Evolutionary conservation across 2,113 vertebrate genomes (phyloP), one percentile per base, ranked within the genome.

Genomic region (Odontesthes bonariensis): DNA sequence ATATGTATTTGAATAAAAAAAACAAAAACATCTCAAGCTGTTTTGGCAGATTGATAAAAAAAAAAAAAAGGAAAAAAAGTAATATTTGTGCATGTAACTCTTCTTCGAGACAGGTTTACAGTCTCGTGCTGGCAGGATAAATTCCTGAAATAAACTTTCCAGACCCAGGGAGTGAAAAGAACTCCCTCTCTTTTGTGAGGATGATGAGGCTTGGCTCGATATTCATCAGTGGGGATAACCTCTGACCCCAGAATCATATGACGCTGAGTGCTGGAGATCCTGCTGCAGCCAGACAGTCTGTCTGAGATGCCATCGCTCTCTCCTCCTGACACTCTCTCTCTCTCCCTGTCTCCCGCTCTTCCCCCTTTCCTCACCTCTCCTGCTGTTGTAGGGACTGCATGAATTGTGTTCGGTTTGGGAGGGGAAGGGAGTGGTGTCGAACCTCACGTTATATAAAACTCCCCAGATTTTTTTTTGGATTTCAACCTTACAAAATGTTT

Each of bases 271-370:
- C 91, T 87, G 90, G 82, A 92, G 93, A 93, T 94, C 93, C 86
- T n/a, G 81, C 65, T 86, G 94, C 91, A 95, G 94, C 93, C 94
- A 95, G 94, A 93, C 94, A 92, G 94, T 95, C 94, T 95, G 93
- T 91, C 94, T 92, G 88, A 86, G 92, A 92, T 85, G 81, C 86
- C 91, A 90, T 91, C 88, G 71, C 89, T 85, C 49, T 80, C 75
- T 73, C 80, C 40, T 70, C 52, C 77, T 51, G 53, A 82, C 85
- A 75, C 85, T 84, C 83, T 71, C 59, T 71, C 59, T 82, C 72
- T 59, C 77, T 81, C 70, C 68, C 71, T 57, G 63, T 44, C 20
- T 83, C 73, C 71, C 67, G 58, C 49, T 71, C 72, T 68, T 67
- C 65, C 77, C 74, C 76, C 73, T 77, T 40, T 56, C 58, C 14